phyloP scores from a whole-genome alignment of 1,140 invertebrate species.

The Oryctes rhinoceros region DNA sequence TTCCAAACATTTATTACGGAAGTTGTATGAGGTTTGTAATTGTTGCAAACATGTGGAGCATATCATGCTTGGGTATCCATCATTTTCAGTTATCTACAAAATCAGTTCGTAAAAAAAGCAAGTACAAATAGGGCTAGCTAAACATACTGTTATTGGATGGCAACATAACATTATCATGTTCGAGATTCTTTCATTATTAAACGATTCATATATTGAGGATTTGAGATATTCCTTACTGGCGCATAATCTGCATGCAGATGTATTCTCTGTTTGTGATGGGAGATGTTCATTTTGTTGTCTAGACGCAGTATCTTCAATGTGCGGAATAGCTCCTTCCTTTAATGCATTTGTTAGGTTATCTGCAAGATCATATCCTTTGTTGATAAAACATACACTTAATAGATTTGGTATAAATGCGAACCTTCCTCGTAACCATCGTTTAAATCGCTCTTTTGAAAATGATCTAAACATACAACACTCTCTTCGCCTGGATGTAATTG shows the following conservation, averaged over 20 bases:
- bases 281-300: not conserved
- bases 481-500: slow-evolving; percentile 42
- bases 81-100: slow-evolving; percentile 49
- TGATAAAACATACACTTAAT: not conserved
- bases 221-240: slow-evolving; percentile 15
- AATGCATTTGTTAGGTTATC: slow-evolving; percentile 1
- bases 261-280: not conserved
- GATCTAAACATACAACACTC: slow-evolving; percentile 55
- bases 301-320: not conserved
- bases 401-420: not conserved
- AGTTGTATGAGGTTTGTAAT: slow-evolving; percentile 46
- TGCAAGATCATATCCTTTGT: not conserved
- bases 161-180: slow-evolving; percentile 40
- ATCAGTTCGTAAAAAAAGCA: not conserved
- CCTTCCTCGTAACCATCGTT: not conserved
- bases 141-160: slow-evolving; percentile 41
- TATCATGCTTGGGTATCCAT: slow-evolving; percentile 52
- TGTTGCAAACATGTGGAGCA: slow-evolving; percentile 49
- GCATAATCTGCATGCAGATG: slow-evolving; percentile 39
- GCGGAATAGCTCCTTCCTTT: slow-evolving; percentile 39
- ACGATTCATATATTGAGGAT: slow-evolving; percentile 21
- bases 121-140: not conserved
- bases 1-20: slow-evolving; percentile 45
- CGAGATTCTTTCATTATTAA: slow-evolving; percentile 39
- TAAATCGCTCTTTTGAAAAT: slow-evolving; percentile 51